phyloP scores from a whole-genome alignment of 1,140 invertebrate genomes.

The Copidosoma floridanum region DNA sequence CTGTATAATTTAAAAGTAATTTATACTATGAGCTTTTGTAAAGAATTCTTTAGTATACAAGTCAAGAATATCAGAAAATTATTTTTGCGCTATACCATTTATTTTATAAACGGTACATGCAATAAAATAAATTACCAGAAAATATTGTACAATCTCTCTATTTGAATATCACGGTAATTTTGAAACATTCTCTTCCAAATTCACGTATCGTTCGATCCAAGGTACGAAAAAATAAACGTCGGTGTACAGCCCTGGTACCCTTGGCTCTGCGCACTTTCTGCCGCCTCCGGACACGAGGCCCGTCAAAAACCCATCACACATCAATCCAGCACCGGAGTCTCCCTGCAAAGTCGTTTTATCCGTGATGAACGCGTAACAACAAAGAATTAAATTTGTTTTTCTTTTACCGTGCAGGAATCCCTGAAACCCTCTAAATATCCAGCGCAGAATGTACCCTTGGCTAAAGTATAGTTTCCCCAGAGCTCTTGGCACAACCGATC shows the following conservation, averaged over 20 bases:
- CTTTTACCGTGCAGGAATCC: conserved; percentile 24
- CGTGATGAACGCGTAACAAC: no score
- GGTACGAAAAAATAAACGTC: conserved; percentile 36
- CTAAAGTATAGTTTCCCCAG: not conserved
- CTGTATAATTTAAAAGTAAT: conserved; percentile 15
- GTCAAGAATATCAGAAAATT: no score
- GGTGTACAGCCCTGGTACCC: conserved; percentile 58
- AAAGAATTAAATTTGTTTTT: no score
- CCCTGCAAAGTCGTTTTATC: no score
- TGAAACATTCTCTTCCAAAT: no score
- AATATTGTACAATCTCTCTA: no score
- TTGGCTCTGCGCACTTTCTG: conserved; percentile 50
- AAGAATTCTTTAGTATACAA: no score
- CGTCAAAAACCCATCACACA: conserved; percentile 18
- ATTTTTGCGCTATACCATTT: no score
- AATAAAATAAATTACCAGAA: no score
- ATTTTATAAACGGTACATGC: no score
- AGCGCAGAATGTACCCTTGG: conserved; percentile 17
- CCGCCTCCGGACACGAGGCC: conserved; percentile 59
- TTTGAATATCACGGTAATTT: no score
- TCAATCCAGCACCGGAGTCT: conserved; percentile 28
- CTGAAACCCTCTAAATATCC: conserved; percentile 23
- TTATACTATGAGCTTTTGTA: no score
- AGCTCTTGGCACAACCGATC: not conserved
- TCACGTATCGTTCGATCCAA: conserved; percentile 19